phyloP scores from a whole-genome alignment of 2,888 invertebrate species.

The Bombylius major region DNA sequence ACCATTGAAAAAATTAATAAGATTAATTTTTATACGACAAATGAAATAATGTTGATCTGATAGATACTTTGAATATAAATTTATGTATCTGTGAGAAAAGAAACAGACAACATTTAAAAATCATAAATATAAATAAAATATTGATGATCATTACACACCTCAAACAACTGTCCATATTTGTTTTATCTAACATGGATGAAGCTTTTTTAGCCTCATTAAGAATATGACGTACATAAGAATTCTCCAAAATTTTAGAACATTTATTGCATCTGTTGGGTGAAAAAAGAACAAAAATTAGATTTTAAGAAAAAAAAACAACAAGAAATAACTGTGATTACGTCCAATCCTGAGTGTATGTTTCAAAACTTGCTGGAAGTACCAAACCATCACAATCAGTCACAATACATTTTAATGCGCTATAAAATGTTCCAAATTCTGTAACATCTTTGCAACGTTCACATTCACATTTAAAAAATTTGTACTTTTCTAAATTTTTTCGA shows the following conservation, averaged over 20 bases:
- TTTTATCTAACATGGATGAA: constrained; percentile 41
- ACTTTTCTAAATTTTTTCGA: constrained; percentile 57
- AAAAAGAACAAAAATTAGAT: constrained; percentile 19
- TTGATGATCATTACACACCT: constrained; percentile 36
- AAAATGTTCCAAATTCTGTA: constrained; percentile 60
- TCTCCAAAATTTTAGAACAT: constrained; percentile 44
- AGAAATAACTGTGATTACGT: constrained; percentile 20
- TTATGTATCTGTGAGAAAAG: constrained; percentile 41
- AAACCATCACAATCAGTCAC: constrained; percentile 38
- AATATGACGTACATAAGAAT: constrained; percentile 46
- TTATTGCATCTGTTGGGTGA: constrained; percentile 45
- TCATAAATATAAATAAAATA: constrained; percentile 12
- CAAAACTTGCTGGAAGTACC: constrained; percentile 24
- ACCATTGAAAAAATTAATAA: constrained; percentile 51
- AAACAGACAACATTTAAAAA: constrained; percentile 10
- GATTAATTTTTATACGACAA: constrained; percentile 57
- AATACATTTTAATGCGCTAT: constrained; percentile 56
- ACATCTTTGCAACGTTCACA: constrained; percentile 59
- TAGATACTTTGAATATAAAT: constrained; percentile 45
- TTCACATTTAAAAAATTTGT: constrained; percentile 63
- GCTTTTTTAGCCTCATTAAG: constrained; percentile 55
- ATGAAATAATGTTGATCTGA: constrained; percentile 61
- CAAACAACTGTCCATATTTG: constrained; percentile 39
- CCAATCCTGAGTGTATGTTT: constrained; percentile 31
- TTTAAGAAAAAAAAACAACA: neutral